A percentile compares a stretch with the other conserved stretches of the same genome.
phyloP scores from a whole-genome alignment of 2,888 invertebrate genomes.

The Nephrocerus scutellatus region DNA sequence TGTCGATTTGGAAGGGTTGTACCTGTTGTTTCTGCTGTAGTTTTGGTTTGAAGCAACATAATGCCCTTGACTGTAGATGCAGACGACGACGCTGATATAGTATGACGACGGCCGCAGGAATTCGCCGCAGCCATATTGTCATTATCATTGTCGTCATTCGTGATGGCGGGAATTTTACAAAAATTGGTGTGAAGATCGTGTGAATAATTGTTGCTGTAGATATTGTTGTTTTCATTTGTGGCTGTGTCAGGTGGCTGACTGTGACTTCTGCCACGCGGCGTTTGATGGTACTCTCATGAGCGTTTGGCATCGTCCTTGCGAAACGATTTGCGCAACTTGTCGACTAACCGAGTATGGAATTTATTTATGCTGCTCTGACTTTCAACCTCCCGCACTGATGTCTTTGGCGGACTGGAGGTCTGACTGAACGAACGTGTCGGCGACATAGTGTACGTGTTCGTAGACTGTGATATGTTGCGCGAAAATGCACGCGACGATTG shows the following conservation, averaged over 20 bases:
- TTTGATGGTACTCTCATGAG: conserved; percentile 39
- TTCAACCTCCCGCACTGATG: conserved; percentile 50
- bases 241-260: conserved; percentile 22
- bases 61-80: too few relatives aligned
- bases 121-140: conserved; percentile 10
- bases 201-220: conserved; percentile 21
- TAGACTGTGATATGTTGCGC: conserved; percentile 56
- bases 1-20: too few relatives aligned
- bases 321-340: conserved; percentile 63
- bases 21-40: too few relatives aligned
- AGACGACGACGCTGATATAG: too few relatives aligned
- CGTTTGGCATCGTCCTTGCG: conserved; percentile 47
- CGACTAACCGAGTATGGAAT: conserved; percentile 65
- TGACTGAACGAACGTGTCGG: conserved; percentile 54
- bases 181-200: too few relatives aligned
- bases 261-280: too few relatives aligned
- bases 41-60: too few relatives aligned
- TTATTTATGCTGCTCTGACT: conserved; percentile 60
- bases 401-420: conserved; percentile 47
- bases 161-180: too few relatives aligned
- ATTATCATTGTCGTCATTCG: conserved; percentile 12
- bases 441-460: conserved; percentile 52
- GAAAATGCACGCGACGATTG: conserved; percentile 55
- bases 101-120: too few relatives aligned
- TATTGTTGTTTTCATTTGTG: conserved; percentile 21